Evolutionary conservation across 2,797 vertebrate genomes (phyloP).

Genomic region (Phrynocephalus guinanensis): DNA sequence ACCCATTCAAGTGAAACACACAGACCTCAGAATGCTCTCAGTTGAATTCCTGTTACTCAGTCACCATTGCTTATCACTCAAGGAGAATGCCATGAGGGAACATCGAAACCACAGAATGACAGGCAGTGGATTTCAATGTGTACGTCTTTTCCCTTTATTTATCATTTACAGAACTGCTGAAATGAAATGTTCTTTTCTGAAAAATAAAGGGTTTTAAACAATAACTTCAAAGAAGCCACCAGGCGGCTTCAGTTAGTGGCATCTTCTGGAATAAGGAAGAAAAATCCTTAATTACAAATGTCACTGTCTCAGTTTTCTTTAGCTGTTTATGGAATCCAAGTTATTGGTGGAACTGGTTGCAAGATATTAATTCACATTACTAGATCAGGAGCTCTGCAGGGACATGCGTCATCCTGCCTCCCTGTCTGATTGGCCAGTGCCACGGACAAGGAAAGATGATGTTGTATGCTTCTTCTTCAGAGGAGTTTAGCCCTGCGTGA

Average conservation of each 20-base stretch:
- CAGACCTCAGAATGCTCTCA: background rate
- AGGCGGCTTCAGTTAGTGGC: background rate
- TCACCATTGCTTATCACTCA: background rate
- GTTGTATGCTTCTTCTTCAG: too few species aligned
- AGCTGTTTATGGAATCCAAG: too few species aligned
- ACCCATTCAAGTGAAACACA: conserved; percentile 12
- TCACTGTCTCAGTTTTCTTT: too few species aligned
- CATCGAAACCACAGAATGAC: background rate
- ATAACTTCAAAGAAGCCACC: background rate
- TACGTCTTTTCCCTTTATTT: background rate
- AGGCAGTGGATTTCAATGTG: background rate
- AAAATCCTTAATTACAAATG: background rate
- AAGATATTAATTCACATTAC: too few species aligned
- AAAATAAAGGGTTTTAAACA: background rate
- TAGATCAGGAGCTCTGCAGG: too few species aligned
- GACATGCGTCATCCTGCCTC: too few species aligned
- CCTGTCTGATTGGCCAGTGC: too few species aligned
- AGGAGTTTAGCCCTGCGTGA: too few species aligned
- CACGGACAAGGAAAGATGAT: too few species aligned
- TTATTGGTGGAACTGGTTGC: too few species aligned
- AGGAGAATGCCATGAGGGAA: background rate
- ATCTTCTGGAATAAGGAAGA: background rate
- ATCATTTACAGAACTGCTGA: background rate
- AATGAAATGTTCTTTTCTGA: background rate
- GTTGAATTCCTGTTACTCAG: conserved; percentile 27